Evolutionary conservation across 2,797 vertebrate species (phyloP).

Genomic region (Monodelphis domestica): DNA sequence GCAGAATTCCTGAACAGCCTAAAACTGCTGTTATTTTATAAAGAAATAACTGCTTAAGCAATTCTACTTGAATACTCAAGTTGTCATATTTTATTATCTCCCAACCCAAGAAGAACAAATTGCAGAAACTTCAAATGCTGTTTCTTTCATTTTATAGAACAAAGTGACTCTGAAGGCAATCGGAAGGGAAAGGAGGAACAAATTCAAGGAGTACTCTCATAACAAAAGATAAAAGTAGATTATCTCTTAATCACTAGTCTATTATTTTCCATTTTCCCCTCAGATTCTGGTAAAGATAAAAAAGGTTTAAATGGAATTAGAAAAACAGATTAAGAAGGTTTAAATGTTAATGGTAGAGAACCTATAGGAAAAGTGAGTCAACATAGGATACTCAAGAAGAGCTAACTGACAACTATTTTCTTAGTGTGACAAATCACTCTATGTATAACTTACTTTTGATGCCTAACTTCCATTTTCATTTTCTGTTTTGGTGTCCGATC

Average conservation of each 20-base stretch:
- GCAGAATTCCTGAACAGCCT: conserved; percentile 10
- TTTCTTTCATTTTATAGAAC: conserved; percentile 24
- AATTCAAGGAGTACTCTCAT: conserved; percentile 37
- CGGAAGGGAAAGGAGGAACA: conserved; percentile 17
- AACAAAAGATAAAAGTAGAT: conserved; percentile 6
- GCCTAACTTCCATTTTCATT: conserved; percentile 96
- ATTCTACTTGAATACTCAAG: conserved; percentile 2
- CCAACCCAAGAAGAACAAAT: conserved; percentile 37
- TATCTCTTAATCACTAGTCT: neutral
- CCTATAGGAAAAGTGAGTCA: neutral
- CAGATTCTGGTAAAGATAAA: neutral
- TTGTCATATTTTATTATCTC: conserved; percentile 43
- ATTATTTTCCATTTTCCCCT: conserved; percentile 26
- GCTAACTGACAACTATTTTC: neutral
- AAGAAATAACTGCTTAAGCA: conserved; percentile 12
- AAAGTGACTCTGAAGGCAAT: conserved; percentile 32
- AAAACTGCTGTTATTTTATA: neutral
- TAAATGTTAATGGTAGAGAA: conserved; percentile 47
- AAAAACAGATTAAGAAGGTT: neutral
- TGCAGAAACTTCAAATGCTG: conserved; percentile 17
- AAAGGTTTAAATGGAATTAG: conserved; percentile 51
- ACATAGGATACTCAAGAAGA: conserved; percentile 13
- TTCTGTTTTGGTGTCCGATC: conserved; percentile 94
- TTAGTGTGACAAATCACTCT: neutral
- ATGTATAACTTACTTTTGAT: conserved; percentile 87